These are phyloP conservation scores for Platerodrilus igneus DNA, from an alignment of 2,888 invertebrate genomes.

Conservation along the genomic window DNA sequence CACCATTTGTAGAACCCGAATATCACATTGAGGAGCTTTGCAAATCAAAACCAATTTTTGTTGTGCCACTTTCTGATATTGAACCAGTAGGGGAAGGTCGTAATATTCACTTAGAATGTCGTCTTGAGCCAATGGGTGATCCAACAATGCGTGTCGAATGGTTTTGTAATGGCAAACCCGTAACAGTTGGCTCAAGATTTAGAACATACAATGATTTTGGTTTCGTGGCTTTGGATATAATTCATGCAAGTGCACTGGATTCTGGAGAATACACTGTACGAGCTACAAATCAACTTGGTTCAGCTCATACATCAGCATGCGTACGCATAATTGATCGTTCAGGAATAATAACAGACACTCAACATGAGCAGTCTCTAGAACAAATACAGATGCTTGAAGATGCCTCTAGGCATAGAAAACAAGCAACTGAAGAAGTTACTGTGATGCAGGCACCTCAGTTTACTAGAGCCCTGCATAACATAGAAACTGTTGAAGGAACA, in stretches of 20 bases:
- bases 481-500: slow-evolving; percentile 85
- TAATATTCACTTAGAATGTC: slow-evolving; percentile 86
- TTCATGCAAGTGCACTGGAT: slow-evolving; percentile 89
- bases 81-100: slow-evolving; percentile 81
- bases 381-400: slow-evolving; percentile 90
- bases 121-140: slow-evolving; percentile 92
- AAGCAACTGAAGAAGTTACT: slow-evolving; percentile 74
- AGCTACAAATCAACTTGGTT: slow-evolving; percentile 90
- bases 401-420: slow-evolving; percentile 64
- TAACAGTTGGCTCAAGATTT: slow-evolving; percentile 88
- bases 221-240: slow-evolving; percentile 92
- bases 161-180: slow-evolving; percentile 89
- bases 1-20: slow-evolving; percentile 80
- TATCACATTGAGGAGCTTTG: slow-evolving; percentile 89
- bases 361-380: slow-evolving; percentile 87
- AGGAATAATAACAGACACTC: slow-evolving; percentile 81
- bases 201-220: slow-evolving; percentile 96
- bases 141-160: slow-evolving; percentile 94
- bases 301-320: slow-evolving; percentile 86
- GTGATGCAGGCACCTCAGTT: slow-evolving; percentile 84
- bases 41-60: slow-evolving; percentile 91
- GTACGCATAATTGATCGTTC: slow-evolving; percentile 80
- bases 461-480: slow-evolving; percentile 79
- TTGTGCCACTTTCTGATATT: slow-evolving; percentile 83
- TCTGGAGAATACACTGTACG: slow-evolving; percentile 92